These are phyloP conservation scores for Cryptocheilus praepositus DNA, from an alignment of 2,888 invertebrate species.

Conservation along the genomic window DNA sequence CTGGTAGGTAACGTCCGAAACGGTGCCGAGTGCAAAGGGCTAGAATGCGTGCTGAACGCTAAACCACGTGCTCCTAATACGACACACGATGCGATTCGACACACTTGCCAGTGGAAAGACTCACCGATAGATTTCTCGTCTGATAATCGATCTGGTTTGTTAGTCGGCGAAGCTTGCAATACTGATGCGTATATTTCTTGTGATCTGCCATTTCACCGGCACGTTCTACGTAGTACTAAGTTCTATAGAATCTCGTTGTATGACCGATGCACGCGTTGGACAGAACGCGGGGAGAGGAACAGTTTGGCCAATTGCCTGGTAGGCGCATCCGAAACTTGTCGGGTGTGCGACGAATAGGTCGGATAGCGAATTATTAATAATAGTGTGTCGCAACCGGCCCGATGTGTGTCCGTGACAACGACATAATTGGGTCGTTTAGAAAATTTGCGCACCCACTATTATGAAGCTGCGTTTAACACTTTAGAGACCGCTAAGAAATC, in stretches of 20 bases:
- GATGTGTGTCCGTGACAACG: conserved; percentile 12
- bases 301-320: conserved; percentile 64
- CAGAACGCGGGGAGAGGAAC: conserved; percentile 12
- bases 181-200: conserved; percentile 65
- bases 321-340: conserved; percentile 38
- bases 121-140: conserved; percentile 64
- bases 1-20: too few species aligned
- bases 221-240: conserved; percentile 16
- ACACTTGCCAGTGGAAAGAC: too few species aligned
- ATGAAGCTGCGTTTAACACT: too few species aligned
- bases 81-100: too few species aligned
- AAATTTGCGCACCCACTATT: conserved; percentile 5
- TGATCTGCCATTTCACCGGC: conserved; percentile 50
- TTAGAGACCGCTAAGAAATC: too few species aligned
- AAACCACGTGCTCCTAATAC: too few species aligned
- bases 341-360: conserved; percentile 43
- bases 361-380: conserved; percentile 67
- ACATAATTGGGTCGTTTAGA: conserved; percentile 38
- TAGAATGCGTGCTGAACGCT: too few species aligned
- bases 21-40: too few species aligned
- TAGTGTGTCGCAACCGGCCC: conserved; percentile 38
- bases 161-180: conserved; percentile 63
- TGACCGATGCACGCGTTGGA: conserved; percentile 16
- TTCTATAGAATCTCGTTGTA: conserved; percentile 5
- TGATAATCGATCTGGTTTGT: conserved; percentile 66